Evolutionary conservation across 1,140 invertebrate species (phyloP).

Genomic region (Drosophila cardini): DNA sequence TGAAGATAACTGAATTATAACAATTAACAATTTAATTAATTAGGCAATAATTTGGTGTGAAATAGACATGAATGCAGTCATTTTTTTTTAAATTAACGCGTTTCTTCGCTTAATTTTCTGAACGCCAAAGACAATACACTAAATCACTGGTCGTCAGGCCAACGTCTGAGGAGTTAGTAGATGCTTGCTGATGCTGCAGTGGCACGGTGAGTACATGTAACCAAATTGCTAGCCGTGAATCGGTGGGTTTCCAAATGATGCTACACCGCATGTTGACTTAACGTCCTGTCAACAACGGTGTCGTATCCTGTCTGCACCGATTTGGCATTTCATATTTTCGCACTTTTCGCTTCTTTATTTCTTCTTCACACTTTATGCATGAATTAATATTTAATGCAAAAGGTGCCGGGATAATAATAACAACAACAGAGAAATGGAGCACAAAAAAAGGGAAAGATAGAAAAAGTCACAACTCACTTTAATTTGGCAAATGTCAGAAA

Average conservation of each 20-base stretch:
- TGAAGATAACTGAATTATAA: too few relatives aligned
- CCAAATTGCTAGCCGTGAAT: not conserved
- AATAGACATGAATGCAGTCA: conserved; percentile 4
- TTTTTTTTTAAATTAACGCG: not conserved
- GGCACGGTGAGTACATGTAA: not conserved
- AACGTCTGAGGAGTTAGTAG: not conserved
- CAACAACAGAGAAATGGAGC: not conserved
- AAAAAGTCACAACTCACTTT: conserved; percentile 60
- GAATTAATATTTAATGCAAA: conserved; percentile 70
- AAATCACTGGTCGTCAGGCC: conserved; percentile 23
- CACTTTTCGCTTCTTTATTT: conserved; percentile 23
- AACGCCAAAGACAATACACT: conserved; percentile 32
- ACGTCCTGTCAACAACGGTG: conserved; percentile 40
- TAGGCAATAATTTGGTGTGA: not conserved
- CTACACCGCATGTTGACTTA: conserved; percentile 50
- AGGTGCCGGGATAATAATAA: conserved; percentile 49
- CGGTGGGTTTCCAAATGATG: conserved; percentile 19
- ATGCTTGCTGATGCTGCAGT: not conserved
- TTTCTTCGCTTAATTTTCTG: conserved; percentile 30
- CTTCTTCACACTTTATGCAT: conserved; percentile 52
- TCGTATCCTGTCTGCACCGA: conserved; percentile 40
- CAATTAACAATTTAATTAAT: too few relatives aligned
- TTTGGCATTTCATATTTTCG: conserved; percentile 41
- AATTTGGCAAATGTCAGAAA: conserved; percentile 75
- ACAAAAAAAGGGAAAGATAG: conserved; percentile 17